Conservation (phyloP, 2,113 vertebrate species). For the Psettodes erumei region DNA sequence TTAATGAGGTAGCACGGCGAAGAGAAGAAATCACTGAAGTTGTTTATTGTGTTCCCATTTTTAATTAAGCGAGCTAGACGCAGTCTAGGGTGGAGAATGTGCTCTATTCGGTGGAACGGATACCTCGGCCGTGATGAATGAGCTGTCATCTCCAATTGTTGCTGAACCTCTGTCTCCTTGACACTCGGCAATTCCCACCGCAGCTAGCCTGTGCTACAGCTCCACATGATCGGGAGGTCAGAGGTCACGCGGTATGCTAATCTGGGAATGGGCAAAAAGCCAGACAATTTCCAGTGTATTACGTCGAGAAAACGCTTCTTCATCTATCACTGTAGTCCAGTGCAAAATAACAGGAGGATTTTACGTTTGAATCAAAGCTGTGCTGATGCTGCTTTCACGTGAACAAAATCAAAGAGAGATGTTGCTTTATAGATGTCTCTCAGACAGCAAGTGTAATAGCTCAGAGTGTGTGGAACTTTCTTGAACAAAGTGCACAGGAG, state of each 20-base stretch:
- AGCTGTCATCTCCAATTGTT: constrained; percentile 82
- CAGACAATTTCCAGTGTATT: background rate
- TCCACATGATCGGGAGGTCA: constrained; percentile 45
- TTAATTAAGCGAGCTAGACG: constrained; percentile 69
- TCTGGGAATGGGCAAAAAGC: constrained; percentile 9
- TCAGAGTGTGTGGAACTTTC: constrained; percentile 1
- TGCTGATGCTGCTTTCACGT: background rate
- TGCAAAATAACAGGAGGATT: background rate
- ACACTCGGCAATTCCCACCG: constrained; percentile 50
- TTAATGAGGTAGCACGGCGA: constrained; percentile 7
- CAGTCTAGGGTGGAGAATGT: constrained; percentile 66
- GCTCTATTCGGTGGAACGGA: constrained; percentile 74
- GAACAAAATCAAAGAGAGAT: constrained; percentile 10
- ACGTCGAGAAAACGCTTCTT: background rate
- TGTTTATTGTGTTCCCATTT: constrained; percentile 69
- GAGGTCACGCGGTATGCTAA: constrained; percentile 52
- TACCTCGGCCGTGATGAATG: constrained; percentile 79
- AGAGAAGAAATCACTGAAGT: constrained; percentile 53
- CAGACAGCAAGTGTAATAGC: background rate
- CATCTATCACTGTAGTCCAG: background rate
- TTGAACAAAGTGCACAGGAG: background rate
- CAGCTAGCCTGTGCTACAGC: constrained; percentile 23
- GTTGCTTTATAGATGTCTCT: background rate
- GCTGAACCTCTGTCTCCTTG: constrained; percentile 72
- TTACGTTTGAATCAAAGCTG: constrained; percentile 4